Conservation (phyloP, 2,113 vertebrate genomes). For the Oncorhynchus clarkii region DNA sequence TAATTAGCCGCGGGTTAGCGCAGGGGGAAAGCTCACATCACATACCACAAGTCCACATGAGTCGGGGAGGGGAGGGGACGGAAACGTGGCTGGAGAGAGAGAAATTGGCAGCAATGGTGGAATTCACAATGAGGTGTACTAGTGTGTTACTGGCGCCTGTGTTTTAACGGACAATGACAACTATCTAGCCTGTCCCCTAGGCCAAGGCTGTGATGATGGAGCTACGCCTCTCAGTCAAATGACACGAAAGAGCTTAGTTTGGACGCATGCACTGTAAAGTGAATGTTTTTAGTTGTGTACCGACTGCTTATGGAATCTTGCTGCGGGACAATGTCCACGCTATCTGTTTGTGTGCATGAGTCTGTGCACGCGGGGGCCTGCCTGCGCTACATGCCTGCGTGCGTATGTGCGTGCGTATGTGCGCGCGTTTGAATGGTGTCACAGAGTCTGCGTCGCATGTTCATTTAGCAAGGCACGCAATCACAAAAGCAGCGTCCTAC, state of each 20-base stretch:
- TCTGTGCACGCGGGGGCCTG: neutral
- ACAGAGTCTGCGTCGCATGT: too few species aligned
- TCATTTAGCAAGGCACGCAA: neutral
- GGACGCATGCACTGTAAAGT: neutral
- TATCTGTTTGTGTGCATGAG: neutral
- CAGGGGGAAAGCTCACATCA: constrained; percentile 48
- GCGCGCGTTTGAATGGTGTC: too few species aligned
- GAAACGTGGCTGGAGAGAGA: neutral
- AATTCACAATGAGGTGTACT: neutral
- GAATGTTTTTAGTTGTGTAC: neutral
- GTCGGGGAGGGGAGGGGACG: neutral
- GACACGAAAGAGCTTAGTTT: neutral
- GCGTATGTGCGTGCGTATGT: too few species aligned
- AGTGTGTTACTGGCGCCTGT: neutral
- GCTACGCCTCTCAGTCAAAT: neutral
- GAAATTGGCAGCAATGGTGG: neutral
- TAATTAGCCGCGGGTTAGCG: constrained; percentile 55
- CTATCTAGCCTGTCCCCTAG: neutral
- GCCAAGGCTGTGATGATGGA: too few species aligned
- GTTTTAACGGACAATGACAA: neutral
- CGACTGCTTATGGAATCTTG: neutral
- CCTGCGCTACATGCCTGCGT: neutral
- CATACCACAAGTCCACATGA: constrained; percentile 48
- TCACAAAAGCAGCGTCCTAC: neutral
- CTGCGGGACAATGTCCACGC: too few species aligned